A percentile compares a stretch with the other conserved stretches of the same genome.
phyloP scores from a whole-genome alignment of 2,888 invertebrate genomes.

The Yponomeuta malinellus region DNA sequence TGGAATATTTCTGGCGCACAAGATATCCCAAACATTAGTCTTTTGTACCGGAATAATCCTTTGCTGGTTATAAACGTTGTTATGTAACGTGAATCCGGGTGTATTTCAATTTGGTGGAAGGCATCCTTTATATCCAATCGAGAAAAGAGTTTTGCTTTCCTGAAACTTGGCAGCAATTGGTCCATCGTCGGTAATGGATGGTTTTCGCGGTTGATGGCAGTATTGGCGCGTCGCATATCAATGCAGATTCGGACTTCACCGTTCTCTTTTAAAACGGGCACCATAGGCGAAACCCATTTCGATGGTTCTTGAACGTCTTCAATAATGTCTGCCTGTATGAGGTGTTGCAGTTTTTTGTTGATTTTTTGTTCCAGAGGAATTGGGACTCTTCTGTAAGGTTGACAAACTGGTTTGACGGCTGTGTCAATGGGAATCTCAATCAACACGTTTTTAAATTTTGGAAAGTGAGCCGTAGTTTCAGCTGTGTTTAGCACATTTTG shows the following conservation, averaged over 20 bases:
- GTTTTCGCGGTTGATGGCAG: conserved; percentile 25
- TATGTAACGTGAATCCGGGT: conserved; percentile 23
- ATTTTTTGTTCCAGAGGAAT: conserved; percentile 18
- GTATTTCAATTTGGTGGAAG: conserved; percentile 28
- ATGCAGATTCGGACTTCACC: conserved; percentile 21
- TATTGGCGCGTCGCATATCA: conserved; percentile 24
- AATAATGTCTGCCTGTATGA: conserved; percentile 20
- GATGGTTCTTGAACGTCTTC: conserved; percentile 17
- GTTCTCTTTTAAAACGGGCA: conserved; percentile 21
- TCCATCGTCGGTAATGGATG: conserved; percentile 29
- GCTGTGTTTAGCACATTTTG: conserved; percentile 10
- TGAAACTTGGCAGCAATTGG: conserved; percentile 25
- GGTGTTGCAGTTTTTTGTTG: conserved; percentile 19
- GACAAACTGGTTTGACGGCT: conserved; percentile 20
- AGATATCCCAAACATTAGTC: conserved; percentile 15
- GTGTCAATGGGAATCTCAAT: conserved; percentile 25
- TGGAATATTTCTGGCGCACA: conserved; percentile 16
- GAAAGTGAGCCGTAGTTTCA: conserved; percentile 17
- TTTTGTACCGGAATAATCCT: conserved; percentile 22
- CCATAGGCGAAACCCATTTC: conserved; percentile 23
- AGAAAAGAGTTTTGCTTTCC: conserved; percentile 25
- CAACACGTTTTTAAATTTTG: conserved; percentile 24
- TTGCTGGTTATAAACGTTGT: conserved; percentile 28
- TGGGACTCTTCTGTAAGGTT: conserved; percentile 19
- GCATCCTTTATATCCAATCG: conserved; percentile 28